These are phyloP conservation scores for Actinia equina DNA, from an alignment of 64 coral and sea anemone species.

Conservation along the genomic window DNA sequence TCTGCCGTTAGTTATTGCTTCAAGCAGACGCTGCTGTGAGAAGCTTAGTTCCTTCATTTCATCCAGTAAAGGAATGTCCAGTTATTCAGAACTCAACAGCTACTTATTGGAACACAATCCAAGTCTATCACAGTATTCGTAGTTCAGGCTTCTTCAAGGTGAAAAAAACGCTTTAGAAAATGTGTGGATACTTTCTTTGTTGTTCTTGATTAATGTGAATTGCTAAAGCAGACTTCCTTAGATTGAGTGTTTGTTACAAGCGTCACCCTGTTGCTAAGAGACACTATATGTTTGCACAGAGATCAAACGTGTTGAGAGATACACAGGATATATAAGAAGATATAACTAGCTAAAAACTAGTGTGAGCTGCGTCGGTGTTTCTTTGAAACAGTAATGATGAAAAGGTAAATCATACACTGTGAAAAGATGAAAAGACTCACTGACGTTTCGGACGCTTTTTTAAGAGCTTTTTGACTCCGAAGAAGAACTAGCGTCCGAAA, in stretches of 20 bases:
- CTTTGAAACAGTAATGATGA: no score
- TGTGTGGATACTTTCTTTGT: neutral
- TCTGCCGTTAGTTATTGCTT: slow-evolving; percentile 75
- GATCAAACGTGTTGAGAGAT: neutral
- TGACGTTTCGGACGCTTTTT: no score
- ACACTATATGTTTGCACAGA: neutral
- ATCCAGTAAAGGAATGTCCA: neutral
- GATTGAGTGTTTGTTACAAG: neutral
- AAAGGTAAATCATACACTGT: no score
- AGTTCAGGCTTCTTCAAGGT: no score
- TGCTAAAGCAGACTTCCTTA: neutral
- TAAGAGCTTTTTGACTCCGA: no score
- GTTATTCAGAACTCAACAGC: neutral
- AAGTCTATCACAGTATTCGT: no score
- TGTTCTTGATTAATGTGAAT: slow-evolving; percentile 5
- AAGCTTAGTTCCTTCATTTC: slow-evolving; percentile 42
- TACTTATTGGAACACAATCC: neutral
- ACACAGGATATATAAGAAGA: neutral
- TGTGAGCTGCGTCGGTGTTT: no score
- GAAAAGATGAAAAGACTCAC: no score
- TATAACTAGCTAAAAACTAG: no score
- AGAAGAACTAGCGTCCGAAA: no score
- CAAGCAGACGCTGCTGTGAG: slow-evolving; percentile 48
- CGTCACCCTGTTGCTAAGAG: slow-evolving; percentile 7
- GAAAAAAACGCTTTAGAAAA: neutral